Evolutionary conservation across 2,113 vertebrate species (phyloP), one percentile per base, ranked within the genome.

Genomic region (Callopanchax toddi): DNA sequence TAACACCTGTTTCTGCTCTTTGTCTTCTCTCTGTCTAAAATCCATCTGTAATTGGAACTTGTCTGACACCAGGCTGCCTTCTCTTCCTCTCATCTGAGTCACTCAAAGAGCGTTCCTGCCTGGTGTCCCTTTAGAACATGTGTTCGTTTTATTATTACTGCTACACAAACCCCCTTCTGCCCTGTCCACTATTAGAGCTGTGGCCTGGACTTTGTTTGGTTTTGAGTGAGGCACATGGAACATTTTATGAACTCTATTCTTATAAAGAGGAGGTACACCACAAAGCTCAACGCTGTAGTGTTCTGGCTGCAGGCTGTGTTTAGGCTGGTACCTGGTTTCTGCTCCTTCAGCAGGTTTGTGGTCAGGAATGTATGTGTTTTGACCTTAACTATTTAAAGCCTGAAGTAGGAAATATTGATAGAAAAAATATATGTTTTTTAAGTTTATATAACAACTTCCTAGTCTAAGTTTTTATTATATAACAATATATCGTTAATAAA

Each of bases 271-370:
- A 86, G 44, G 40, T 68, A n/a, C 40, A 32, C 32, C 12, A 10
- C 68, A 52, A 60, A 58, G 61, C 16, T 44, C 37, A 53, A 57
- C 16, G 50, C 76, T 71, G 67, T 49, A 54, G 36, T 78, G 71
- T 57, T 76, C 70, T 67, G 60, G 69, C 60, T 57, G 37, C 37
- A 29, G 32, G 42, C 53, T 61, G 63, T 81, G 72, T 85, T 86
- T 81, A 74, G 13, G 60, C 77, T 78, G 60, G 76, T 76, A 61
- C 71, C 22, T 40, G 59, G 63, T 71, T 72, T 75, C 49, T 15
- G 55, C 55, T 34, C 80, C 72, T 62, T 86, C 81, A 80, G 64
- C 83, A 76, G 54, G 62, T 67, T 79, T 72, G 73, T 66, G 71
- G 60, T 63, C 70, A 81, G 79, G 58, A 73, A 17, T 66, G 12